Base-by-base conservation (phyloP, 1,140 invertebrate species). In the Papilio helenus region DNA sequence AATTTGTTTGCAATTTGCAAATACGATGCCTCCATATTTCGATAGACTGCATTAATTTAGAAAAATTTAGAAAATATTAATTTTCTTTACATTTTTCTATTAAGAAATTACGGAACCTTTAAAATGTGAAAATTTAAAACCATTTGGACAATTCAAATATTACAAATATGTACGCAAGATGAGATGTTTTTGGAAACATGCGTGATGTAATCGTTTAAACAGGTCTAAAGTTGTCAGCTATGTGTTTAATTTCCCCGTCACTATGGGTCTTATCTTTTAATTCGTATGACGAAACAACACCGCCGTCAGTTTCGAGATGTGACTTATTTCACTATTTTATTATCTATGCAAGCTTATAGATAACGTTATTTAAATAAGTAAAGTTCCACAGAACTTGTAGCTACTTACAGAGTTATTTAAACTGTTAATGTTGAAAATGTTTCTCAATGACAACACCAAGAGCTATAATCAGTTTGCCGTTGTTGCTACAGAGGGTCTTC, bases 271-370 rank as follows among this genome's bases (percentile, higher is more conserved):
- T 74, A 74, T 74, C 72, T 74, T 74, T 74, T 74, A 74, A 74
- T 74, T 74, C 44, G 20, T 46, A 49, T 74, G 72, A 74, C 44
- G 72, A 74, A 74, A 74, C 44, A 20, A 73, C 72, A 49, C 44
- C 72, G 44, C 12, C 72, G 72, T 44, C 72, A 51, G 72, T 74
- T 74, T 72, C 20, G 23, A 74, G 44, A 44, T 74, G 72, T 74
- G 42, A 74, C 72, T 74, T 74, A 74, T 74, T 74, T 74, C 44
- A 49, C 72, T 49, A 26, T 73, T 74, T 68, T 74, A 49, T 74
- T 74, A 74, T 74, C 72, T 74, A 20, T 51, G 20, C 72, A 49
- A 74, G 72, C 39, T n/a, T 29, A 42, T 4, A 74, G 72, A 74
- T 74, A 74, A 74, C 44, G 44, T 74, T 74, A 49, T 49, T 74